Conservation (phyloP, 2,888 invertebrate genomes). For the Aleiodes alternator region DNA sequence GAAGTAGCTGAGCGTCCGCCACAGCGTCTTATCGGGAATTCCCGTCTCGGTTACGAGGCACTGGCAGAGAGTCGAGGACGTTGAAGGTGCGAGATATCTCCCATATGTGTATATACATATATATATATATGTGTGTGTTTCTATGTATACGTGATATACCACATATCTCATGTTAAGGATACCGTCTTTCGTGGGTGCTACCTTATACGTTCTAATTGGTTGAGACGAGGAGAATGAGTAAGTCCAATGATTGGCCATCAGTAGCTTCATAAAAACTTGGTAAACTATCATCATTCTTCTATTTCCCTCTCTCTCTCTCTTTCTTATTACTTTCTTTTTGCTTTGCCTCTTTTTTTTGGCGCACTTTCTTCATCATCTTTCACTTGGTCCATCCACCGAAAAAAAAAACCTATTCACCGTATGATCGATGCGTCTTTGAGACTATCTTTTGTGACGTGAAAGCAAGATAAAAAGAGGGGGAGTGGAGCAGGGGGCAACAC, state of each 20-base stretch:
- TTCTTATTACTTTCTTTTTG: background rate
- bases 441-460: background rate
- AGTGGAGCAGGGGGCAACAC: too few relatives aligned
- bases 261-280: too few relatives aligned
- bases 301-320: constrained; percentile 1
- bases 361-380: constrained; percentile 18
- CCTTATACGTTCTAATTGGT: constrained; percentile 3
- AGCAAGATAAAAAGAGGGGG: background rate
- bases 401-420: constrained; percentile 24
- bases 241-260: too few relatives aligned
- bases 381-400: constrained; percentile 21
- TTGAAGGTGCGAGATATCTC: constrained; percentile 31
- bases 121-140: too few relatives aligned
- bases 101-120: background rate
- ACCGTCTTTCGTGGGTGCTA: background rate
- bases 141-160: constrained; percentile 4
- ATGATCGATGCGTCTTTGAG: constrained; percentile 30
- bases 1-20: constrained; percentile 66
- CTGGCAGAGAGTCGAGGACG: constrained; percentile 39
- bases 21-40: constrained; percentile 69
- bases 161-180: background rate
- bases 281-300: constrained; percentile 3
- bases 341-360: background rate
- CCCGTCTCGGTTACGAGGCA: constrained; percentile 59
- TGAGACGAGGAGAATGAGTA: too few relatives aligned